These are phyloP conservation scores for Melanotaenia duboulayi DNA, from an alignment of 2,113 vertebrate genomes.

Conservation along the genomic window DNA sequence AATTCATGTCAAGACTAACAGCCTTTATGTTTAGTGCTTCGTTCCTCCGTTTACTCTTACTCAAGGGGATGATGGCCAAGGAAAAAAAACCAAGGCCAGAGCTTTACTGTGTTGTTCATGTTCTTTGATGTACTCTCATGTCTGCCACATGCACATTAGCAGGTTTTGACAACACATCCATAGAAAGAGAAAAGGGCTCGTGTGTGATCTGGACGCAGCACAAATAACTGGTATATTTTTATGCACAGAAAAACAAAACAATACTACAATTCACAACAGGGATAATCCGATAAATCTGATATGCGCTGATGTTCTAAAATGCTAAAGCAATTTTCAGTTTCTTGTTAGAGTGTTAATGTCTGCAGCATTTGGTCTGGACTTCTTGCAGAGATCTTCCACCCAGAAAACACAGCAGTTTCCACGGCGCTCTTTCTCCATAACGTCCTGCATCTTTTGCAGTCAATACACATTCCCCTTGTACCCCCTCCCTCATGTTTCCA, in stretches of 20 bases:
- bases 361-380: no score
- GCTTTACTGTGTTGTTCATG: slow-evolving; percentile 18
- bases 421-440: no score
- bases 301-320: no score
- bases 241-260: slow-evolving; percentile 3
- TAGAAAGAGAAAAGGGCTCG: slow-evolving; percentile 19
- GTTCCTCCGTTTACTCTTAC: slow-evolving; percentile 64
- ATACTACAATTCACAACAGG: neutral
- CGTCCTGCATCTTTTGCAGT: no score
- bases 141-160: slow-evolving; percentile 49
- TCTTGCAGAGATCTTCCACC: no score
- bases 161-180: slow-evolving; percentile 35
- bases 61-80: slow-evolving; percentile 62
- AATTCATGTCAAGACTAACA: slow-evolving; percentile 77
- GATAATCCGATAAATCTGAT: neutral
- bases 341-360: no score
- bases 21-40: slow-evolving; percentile 58
- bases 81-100: slow-evolving; percentile 35
- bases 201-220: neutral
- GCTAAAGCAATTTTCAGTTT: no score
- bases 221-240: neutral
- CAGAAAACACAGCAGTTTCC: no score
- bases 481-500: no score
- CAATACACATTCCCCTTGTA: no score
- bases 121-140: slow-evolving; percentile 56